phyloP scores from a whole-genome alignment of 2,888 invertebrate genomes.

The Cryptocheilus praepositus region DNA sequence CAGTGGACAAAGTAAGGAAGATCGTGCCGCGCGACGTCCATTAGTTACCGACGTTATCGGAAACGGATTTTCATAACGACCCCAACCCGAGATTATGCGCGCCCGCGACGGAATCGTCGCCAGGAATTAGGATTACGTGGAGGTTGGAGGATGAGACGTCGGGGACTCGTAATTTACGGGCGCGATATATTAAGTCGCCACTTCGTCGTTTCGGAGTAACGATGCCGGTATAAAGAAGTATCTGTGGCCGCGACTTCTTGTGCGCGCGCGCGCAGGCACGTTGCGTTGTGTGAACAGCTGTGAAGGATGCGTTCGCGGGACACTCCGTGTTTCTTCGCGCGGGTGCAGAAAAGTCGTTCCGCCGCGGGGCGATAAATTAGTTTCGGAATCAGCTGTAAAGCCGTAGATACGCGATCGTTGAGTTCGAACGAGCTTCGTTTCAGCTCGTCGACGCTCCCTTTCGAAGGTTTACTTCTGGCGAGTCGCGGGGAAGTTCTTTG shows the following conservation, averaged over 20 bases:
- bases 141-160: slow-evolving; percentile 18
- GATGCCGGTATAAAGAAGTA: slow-evolving; percentile 31
- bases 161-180: slow-evolving; percentile 31
- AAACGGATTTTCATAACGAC: background rate
- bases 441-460: slow-evolving; percentile 3
- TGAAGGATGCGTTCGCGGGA: slow-evolving; percentile 35
- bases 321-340: slow-evolving; percentile 12
- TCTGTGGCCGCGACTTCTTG: slow-evolving; percentile 31
- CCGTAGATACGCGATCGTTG: slow-evolving; percentile 1
- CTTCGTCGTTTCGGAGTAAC: slow-evolving; percentile 6
- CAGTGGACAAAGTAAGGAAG: too few species aligned
- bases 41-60: background rate
- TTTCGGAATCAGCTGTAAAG: slow-evolving; percentile 33
- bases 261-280: slow-evolving; percentile 11
- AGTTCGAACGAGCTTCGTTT: background rate
- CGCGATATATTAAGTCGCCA: slow-evolving; percentile 39
- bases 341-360: slow-evolving; percentile 8
- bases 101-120: background rate
- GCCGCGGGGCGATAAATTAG: slow-evolving; percentile 21
- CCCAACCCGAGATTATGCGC: background rate
- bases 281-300: slow-evolving; percentile 54
- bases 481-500: too few species aligned
- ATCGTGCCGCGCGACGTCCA: too few species aligned
- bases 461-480: background rate
- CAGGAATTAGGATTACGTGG: slow-evolving; percentile 9